Evolutionary conservation across 2,113 vertebrate genomes (phyloP).

Genomic region (Salminus brasiliensis): DNA sequence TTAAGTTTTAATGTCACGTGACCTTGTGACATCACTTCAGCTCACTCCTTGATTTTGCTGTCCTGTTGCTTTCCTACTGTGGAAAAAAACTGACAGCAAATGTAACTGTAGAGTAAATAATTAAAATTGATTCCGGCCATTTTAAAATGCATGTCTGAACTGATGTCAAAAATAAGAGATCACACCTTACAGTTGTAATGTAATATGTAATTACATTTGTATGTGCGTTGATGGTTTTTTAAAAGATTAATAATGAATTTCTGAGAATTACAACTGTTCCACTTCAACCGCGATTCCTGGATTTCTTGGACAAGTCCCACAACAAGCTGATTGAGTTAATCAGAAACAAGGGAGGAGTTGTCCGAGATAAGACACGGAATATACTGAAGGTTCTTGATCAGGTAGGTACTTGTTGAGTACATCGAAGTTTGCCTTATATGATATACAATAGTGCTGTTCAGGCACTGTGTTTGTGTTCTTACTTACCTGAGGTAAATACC

Average conservation of each 20-base stretch:
- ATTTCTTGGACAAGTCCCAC: constrained; percentile 1
- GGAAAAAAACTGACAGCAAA: too few species aligned
- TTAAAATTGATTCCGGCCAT: not conserved
- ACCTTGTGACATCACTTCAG: too few species aligned
- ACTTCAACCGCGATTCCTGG: not conserved
- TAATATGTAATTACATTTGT: not conserved
- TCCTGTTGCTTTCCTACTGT: too few species aligned
- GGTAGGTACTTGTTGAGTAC: constrained; percentile 4
- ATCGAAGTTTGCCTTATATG: too few species aligned
- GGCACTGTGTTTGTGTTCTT: too few species aligned
- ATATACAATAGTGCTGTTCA: too few species aligned
- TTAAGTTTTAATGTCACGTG: too few species aligned
- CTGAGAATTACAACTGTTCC: not conserved
- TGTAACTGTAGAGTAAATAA: too few species aligned
- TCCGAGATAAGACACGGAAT: constrained; percentile 17
- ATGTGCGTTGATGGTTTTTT: not conserved
- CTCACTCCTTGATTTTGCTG: too few species aligned
- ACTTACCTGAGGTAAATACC: too few species aligned
- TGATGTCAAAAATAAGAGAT: not conserved
- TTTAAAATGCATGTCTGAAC: too few species aligned
- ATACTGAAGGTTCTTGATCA: constrained; percentile 12
- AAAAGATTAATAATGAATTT: not conserved
- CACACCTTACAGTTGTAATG: not conserved
- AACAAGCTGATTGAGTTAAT: not conserved
- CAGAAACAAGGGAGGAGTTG: not conserved